phyloP scores from a whole-genome alignment of 2,113 vertebrate genomes.

The Melanostigma gelatinosum region DNA sequence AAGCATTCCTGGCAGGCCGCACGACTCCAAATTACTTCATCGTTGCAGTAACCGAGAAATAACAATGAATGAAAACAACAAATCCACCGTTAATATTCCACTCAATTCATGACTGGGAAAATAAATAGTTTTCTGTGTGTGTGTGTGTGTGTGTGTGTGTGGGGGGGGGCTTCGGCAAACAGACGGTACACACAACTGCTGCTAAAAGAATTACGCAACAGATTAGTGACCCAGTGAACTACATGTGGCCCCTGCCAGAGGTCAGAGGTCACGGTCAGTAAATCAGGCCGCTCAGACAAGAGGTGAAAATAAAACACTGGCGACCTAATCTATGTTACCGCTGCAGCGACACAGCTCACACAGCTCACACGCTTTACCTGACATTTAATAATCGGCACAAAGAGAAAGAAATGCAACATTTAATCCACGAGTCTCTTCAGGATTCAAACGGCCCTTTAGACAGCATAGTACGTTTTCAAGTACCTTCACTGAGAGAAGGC shows the following conservation, averaged over 20 bases:
- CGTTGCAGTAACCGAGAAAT: constrained; percentile 40
- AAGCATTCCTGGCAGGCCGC: constrained; percentile 28
- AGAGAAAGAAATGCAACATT: not conserved
- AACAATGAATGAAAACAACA: constrained; percentile 45
- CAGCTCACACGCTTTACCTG: not conserved
- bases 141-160: not conserved
- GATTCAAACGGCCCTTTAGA: not conserved
- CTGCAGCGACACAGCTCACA: not conserved
- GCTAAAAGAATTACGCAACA: constrained; percentile 59
- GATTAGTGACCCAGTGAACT: constrained; percentile 66
- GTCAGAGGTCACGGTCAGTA: constrained; percentile 60
- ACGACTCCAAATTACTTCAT: constrained; percentile 41
- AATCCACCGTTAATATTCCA: constrained; percentile 38
- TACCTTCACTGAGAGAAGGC: constrained; percentile 14
- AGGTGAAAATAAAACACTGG: constrained; percentile 50
- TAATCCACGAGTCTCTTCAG: not conserved
- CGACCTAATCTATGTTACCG: constrained; percentile 22
- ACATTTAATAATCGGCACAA: not conserved
- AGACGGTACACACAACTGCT: constrained; percentile 19
- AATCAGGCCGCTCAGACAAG: constrained; percentile 56
- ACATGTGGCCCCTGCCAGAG: constrained; percentile 57
- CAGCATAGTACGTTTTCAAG: not conserved
- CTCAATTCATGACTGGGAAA: constrained; percentile 20
- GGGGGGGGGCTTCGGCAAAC: constrained; percentile 10
- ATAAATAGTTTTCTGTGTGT: not conserved